Evolutionary conservation across 2,797 vertebrate genomes (phyloP), one percentile per base, ranked within the genome.

Genomic region (Salarias fasciatus): DNA sequence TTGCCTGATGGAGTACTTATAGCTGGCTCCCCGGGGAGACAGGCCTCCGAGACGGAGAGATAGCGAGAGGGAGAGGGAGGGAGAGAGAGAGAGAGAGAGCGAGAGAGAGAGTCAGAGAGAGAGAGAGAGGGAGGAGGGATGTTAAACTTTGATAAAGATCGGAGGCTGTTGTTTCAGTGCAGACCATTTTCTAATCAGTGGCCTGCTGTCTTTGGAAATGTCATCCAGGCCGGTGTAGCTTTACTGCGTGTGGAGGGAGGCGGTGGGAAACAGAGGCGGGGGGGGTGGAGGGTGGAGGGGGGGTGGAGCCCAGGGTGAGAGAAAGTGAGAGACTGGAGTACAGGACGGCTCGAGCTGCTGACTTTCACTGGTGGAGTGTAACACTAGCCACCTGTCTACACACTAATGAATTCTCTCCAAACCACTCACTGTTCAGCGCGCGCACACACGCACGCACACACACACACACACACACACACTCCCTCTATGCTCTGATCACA

Each of bases 1-100:
- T 93, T 93, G 92, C 90, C 87, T 93, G 93, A 92, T 92, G 91
- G 92, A 94, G 91, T 92, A 93, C 93, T 93, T 92, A 92, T 89
- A 92, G 87, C 80, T 86, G 67, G 83, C 89, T 93, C 91, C 92
- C 92, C 60, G 59, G 91, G 92, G 92, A 91, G 84, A 90, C 80
- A 84, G 79, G 82, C 85, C 87, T 91, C 77, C 49, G 84, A 89
- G 86, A 89, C 84, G 66, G 73, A 82, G 70, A 88, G 79, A 88
- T 88, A 81, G 72, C 77, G 70, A 73, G 75, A 77, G 60, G 49
- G 62, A 24, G 33, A 47, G 53, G 57, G 63, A 52, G 68, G 13
- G 56, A 38, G 55, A 36, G 38, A 40, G 53, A 36, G 56, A 35
- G 31, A 35, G 31, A 35, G 59, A 63, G 63, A 56, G 71, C 46